Base-by-base conservation (phyloP, 2,888 invertebrate genomes). In the Leptinotarsa peninsularis region DNA sequence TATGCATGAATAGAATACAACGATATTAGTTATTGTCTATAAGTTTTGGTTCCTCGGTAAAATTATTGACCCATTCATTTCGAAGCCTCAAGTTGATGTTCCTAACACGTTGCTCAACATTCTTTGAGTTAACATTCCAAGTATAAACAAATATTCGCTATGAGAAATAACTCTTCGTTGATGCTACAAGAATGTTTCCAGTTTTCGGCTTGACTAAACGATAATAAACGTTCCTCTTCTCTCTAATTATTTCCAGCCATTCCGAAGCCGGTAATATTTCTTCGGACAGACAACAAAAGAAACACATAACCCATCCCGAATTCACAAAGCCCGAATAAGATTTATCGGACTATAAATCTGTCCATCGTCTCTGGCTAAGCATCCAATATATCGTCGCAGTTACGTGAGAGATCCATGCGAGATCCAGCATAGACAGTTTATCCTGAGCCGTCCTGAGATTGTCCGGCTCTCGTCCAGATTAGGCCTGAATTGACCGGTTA, bases 401-500 rank as follows among this genome's bases (percentile, higher is more conserved):
- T 81, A 83, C 82, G 82, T 82, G 81, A 79, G 81, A 80, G 79
- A 78, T 80, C 79, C 76, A 78, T 76, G 77, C 75, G 76, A 75
- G 81, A 73, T 75, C 79, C 78, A 76, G 81, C 76, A 80, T 76
- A 77, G 80, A 79, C 80, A 80, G 83, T 81, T 82, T 82, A 83
- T 82, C 82, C 81, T 58, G 72, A 77, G 56, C 56, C 83, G 83
- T 83, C 83, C 86, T 85, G 86, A 86, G 87, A 86, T 86, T 85
- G 86, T 85, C 85, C 86, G 77, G 82, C 77, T 71, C 56, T 68
- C 43, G 86, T 86, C 84, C 84, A 86, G 87, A 87, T 88, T 87
- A 87, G 86, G 86, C 87, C 82, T 86, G 87, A 86, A 88, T 87
- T 87, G 88, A 87, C 87, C 87, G 86, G 86, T 86, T 87, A 86